These are phyloP conservation scores for Fringilla coelebs DNA, from an alignment of 2,797 vertebrate genomes.

Conservation along the genomic window DNA sequence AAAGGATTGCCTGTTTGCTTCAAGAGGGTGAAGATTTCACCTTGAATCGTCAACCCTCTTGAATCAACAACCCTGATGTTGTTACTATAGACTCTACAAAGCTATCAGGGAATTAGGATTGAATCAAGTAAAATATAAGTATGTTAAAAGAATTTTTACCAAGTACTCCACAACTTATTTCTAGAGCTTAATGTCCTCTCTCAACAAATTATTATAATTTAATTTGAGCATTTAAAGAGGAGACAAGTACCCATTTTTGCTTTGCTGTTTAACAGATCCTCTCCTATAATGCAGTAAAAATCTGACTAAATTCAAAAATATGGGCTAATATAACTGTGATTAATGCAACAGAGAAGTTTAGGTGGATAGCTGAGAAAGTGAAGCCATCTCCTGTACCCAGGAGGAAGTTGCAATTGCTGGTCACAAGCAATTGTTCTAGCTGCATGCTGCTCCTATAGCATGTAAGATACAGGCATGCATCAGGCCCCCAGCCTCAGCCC, in stretches of 20 bases:
- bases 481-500: neutral
- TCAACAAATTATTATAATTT: neutral
- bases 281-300: neutral
- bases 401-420: neutral
- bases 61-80: too few relatives aligned
- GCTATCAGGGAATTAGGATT: neutral
- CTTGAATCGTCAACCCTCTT: too few relatives aligned
- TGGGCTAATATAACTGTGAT: neutral
- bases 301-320: neutral
- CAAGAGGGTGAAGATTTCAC: neutral
- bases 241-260: neutral
- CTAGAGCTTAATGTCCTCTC: neutral
- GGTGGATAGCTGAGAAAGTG: neutral
- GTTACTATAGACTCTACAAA: neutral
- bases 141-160: neutral
- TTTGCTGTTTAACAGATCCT: neutral
- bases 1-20: neutral
- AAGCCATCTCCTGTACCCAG: neutral
- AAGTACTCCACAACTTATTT: neutral
- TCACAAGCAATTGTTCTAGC: neutral
- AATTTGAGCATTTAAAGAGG: neutral
- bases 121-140: neutral
- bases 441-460: neutral
- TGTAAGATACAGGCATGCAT: accelerated
- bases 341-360: neutral